These are phyloP conservation scores for Cactoblastis cactorum DNA, from an alignment of 2,888 invertebrate species.

Conservation along the genomic window DNA sequence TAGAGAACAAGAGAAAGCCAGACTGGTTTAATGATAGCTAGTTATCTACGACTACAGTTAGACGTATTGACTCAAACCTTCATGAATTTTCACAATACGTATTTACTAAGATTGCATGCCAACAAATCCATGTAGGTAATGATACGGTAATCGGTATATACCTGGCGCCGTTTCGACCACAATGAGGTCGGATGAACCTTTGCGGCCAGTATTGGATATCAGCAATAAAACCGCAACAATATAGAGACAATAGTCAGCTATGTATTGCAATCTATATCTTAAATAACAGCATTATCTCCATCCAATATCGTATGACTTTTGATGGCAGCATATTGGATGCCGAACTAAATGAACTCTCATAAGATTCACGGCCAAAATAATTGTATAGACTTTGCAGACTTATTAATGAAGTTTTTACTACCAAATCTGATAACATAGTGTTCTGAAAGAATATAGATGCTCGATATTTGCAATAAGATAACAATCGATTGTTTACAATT, in stretches of 20 bases:
- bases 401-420: slow-evolving; percentile 9
- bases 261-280: slow-evolving; percentile 22
- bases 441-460: slow-evolving; percentile 42
- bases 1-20: slow-evolving; percentile 30
- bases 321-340: neutral
- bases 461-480: slow-evolving; percentile 44
- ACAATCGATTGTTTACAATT: slow-evolving; percentile 52
- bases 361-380: slow-evolving; percentile 14
- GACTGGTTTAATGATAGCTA: slow-evolving; percentile 25
- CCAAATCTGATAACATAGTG: slow-evolving; percentile 30
- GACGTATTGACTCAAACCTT: neutral
- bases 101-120: slow-evolving; percentile 15
- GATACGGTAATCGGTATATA: slow-evolving; percentile 16
- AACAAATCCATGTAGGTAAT: slow-evolving; percentile 14
- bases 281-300: slow-evolving; percentile 26
- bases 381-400: slow-evolving; percentile 14
- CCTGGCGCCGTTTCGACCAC: slow-evolving; percentile 45
- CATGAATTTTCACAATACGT: neutral
- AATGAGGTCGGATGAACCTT: slow-evolving; percentile 53
- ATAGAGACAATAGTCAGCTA: slow-evolving; percentile 17
- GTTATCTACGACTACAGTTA: slow-evolving; percentile 4
- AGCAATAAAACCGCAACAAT: slow-evolving; percentile 39
- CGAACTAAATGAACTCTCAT: neutral
- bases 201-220: slow-evolving; percentile 54
- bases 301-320: slow-evolving; percentile 21